These are phyloP conservation scores for Ophion slaviceki DNA, from an alignment of 2,888 invertebrate species.

Conservation along the genomic window DNA sequence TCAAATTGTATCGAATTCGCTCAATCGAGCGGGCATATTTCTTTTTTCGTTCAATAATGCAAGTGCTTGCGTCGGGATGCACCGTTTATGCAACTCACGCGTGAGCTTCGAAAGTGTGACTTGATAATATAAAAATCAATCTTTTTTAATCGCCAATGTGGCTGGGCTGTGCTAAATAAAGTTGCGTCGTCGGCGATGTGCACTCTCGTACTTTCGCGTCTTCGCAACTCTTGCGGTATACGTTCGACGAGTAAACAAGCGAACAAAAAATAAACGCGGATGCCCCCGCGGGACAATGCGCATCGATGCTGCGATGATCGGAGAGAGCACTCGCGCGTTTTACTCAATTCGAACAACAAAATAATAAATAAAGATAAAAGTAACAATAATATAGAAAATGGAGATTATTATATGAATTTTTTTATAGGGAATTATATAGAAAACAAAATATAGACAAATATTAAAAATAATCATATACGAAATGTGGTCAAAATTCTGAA, in stretches of 20 bases:
- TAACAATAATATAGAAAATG: no score
- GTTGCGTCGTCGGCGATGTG: not conserved
- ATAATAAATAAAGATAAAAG: no score
- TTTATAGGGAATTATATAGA: no score
- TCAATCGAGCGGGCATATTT: not conserved
- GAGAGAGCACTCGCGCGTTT: no score
- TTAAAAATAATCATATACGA: no score
- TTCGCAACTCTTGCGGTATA: not conserved
- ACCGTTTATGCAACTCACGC: no score
- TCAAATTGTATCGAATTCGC: not conserved
- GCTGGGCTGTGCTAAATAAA: not conserved
- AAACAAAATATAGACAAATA: no score
- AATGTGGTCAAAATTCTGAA: no score
- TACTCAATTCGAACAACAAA: no score
- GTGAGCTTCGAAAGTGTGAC: not conserved
- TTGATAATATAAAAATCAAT: constrained; percentile 7
- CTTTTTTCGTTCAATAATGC: not conserved
- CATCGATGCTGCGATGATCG: no score
- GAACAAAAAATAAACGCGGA: constrained; percentile 23
- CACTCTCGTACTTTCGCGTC: constrained; percentile 16
- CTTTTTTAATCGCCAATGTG: not conserved
- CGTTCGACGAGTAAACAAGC: constrained; percentile 21
- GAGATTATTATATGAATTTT: no score
- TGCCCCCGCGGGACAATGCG: not conserved
- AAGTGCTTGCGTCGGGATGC: no score